Base-by-base conservation (phyloP, 2,888 invertebrate genomes). In the Melipona bicolor region DNA sequence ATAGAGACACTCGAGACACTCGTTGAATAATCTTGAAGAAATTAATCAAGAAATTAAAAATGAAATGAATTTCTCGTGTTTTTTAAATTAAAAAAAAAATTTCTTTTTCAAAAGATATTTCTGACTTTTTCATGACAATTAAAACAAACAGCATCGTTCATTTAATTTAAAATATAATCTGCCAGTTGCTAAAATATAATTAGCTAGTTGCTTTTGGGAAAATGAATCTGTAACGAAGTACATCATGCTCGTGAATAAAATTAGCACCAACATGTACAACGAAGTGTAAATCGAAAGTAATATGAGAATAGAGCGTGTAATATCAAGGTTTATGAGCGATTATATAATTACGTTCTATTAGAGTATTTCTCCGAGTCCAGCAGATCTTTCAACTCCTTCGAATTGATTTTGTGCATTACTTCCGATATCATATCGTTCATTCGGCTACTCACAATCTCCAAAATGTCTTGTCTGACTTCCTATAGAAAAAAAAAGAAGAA, bases 381-480 rank as follows among this genome's bases (percentile, higher is more conserved):
- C 5, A 74, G 21, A 32, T 71, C 71, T 24, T 74, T 73, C 0
- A 50, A 27, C 17, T 80, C 72, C 1, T 27, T 76, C 27, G 62
- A 24, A 1, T 43, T 19, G 5, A 19, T 19, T 69, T 21, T 74
- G 73, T 89, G 86, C 71, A 87, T 36, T 79, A 90, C 65, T 32
- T 93, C 91, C 43, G 89, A 83, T 74, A 91, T 85, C 88, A 92
- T 88, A 15, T 87, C 85, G 24, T 90, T 88, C 61, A 92, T 85
- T 72, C 85, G 87, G 17, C 86, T 74, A 32, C 79, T 87, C 0
- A 92, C 74, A 54, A 89, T 83, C 17, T 89, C 88, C 50, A 90
- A 68, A 50, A 90, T 77, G 21, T 91, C 89, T 50, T 89, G 78
- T 43, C 80, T 86, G 52, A 92, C 87, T 86, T 88, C 89, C 93